phyloP scores from a whole-genome alignment of 2,888 invertebrate genomes.

The Cistogaster globosa region DNA sequence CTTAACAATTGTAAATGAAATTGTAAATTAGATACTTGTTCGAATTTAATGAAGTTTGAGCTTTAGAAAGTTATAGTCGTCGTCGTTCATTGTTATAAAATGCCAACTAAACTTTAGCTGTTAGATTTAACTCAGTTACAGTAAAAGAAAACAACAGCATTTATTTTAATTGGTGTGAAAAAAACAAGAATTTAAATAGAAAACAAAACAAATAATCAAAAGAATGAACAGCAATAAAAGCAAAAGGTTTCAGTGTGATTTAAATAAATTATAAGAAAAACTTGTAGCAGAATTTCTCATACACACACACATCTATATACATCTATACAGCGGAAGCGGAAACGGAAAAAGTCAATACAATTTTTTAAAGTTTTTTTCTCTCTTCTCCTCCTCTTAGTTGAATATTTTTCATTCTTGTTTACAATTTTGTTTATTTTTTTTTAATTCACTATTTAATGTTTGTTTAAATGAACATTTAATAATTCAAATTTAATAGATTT shows the following conservation, averaged over 20 bases:
- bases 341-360: conserved; percentile 68
- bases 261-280: conserved; percentile 58
- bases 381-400: conserved; percentile 17
- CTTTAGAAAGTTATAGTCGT: conserved; percentile 21
- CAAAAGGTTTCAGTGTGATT: conserved; percentile 30
- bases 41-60: conserved; percentile 18
- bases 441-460: conserved; percentile 17
- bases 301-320: conserved; percentile 19
- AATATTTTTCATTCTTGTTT: not conserved
- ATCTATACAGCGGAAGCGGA: conserved; percentile 63
- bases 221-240: conserved; percentile 1
- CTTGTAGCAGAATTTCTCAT: not conserved
- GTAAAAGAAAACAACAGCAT: conserved; percentile 1
- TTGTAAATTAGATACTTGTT: conserved; percentile 4
- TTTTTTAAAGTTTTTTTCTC: conserved; percentile 30
- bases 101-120: not conserved
- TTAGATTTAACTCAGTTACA: conserved; percentile 12
- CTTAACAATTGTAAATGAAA: not conserved
- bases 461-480: conserved; percentile 4
- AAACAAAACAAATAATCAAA: not conserved
- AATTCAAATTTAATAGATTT: not conserved
- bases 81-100: not conserved
- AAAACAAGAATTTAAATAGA: not conserved
- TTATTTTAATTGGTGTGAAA: conserved; percentile 2
- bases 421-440: conserved; percentile 19